phyloP scores from a whole-genome alignment of 2,888 invertebrate genomes.

The Tortricodes alternella region DNA sequence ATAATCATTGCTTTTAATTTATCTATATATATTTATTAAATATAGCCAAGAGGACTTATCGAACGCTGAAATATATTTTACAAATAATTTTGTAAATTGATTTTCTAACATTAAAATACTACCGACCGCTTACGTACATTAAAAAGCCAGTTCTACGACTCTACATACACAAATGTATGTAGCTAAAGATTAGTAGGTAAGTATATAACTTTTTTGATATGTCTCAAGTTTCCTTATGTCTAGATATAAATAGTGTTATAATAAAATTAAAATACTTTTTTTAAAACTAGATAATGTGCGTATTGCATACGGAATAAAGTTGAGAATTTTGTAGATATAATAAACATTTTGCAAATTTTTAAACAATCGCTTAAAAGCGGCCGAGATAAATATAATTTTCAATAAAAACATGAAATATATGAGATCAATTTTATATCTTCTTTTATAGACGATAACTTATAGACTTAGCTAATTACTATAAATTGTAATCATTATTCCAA shows the following conservation, averaged over 20 bases:
- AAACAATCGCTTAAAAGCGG: constrained; percentile 16
- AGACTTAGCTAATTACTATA: neutral
- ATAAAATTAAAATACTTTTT: neutral
- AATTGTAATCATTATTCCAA: neutral
- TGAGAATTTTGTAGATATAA: constrained; percentile 1
- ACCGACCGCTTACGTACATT: too few relatives aligned
- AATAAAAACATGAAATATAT: neutral
- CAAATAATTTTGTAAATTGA: neutral
- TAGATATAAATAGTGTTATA: neutral
- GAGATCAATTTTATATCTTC: neutral
- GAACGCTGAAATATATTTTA: too few relatives aligned
- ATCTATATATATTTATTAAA: too few relatives aligned
- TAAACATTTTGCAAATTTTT: constrained; percentile 7
- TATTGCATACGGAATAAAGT: constrained; percentile 17
- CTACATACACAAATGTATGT: too few relatives aligned
- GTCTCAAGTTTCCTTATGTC: constrained; percentile 27
- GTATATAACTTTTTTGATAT: constrained; percentile 30
- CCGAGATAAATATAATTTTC: neutral
- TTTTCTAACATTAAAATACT: neutral
- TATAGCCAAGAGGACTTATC: too few relatives aligned
- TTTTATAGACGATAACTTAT: neutral
- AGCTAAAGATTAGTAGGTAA: neutral
- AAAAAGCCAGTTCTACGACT: neutral
- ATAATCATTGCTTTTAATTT: too few relatives aligned
- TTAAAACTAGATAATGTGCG: constrained; percentile 24